Evolutionary conservation across 2,113 vertebrate species (phyloP).

Genomic region (Takifugu bimaculatus): DNA sequence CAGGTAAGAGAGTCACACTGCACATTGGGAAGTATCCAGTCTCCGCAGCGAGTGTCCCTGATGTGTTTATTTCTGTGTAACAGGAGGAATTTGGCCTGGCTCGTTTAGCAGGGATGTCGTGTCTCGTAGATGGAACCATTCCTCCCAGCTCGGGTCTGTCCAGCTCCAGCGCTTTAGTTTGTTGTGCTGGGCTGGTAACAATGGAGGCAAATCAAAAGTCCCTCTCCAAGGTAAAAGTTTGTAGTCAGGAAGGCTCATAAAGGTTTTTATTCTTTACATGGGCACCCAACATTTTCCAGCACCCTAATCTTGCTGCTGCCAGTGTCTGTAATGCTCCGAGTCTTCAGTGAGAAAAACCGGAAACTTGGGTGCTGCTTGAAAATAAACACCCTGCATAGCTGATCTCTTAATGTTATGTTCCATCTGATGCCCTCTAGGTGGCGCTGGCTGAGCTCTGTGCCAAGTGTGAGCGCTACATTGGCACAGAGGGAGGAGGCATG

Average conservation of each 20-base stretch:
- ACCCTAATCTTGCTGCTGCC: too few relatives aligned
- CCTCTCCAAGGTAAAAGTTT: conserved; percentile 83
- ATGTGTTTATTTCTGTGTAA: conserved; percentile 20
- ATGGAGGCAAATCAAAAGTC: conserved; percentile 83
- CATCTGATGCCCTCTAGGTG: conserved; percentile 68
- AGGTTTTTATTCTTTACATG: too few relatives aligned
- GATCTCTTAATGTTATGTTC: neutral
- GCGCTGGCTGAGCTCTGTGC: conserved; percentile 90
- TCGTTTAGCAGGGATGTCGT: conserved; percentile 83
- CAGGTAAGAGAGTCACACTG: conserved; percentile 78
- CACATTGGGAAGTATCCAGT: too few relatives aligned
- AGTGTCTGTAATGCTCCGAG: too few relatives aligned
- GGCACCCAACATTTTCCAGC: too few relatives aligned
- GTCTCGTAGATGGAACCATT: conserved; percentile 89
- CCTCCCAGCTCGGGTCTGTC: conserved; percentile 92
- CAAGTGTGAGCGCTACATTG: conserved; percentile 88
- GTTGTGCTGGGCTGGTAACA: conserved; percentile 88
- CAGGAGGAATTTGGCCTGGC: conserved; percentile 86
- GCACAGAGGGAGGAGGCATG: conserved; percentile 98
- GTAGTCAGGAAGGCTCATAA: too few relatives aligned
- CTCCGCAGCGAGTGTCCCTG: neutral
- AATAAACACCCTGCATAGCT: too few relatives aligned
- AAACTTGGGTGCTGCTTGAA: too few relatives aligned
- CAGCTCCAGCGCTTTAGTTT: conserved; percentile 94
- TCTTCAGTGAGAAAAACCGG: too few relatives aligned